These are phyloP conservation scores for Amphipoea lucens DNA, from an alignment of 2,888 invertebrate genomes.

Conservation along the genomic window DNA sequence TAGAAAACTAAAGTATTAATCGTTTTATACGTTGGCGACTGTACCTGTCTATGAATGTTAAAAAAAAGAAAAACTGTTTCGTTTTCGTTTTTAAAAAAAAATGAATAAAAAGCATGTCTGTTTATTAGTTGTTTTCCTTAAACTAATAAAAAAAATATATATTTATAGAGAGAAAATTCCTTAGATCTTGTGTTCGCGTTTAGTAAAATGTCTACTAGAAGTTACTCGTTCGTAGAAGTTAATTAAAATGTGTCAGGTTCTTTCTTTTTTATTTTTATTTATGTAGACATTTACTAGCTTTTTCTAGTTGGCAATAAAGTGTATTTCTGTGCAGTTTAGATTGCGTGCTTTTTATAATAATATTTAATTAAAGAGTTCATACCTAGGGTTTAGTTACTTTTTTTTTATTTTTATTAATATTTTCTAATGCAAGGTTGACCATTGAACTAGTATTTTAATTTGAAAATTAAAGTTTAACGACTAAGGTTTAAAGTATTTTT, in stretches of 20 bases:
- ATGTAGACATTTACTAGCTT: not conserved
- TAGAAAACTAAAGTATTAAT: not conserved
- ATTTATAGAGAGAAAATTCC: not conserved
- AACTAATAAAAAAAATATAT: not conserved
- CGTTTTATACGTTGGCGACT: not conserved
- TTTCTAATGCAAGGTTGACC: conserved; percentile 5
- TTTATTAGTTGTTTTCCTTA: not conserved
- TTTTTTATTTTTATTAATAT: not conserved
- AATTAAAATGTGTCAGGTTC: conserved; percentile 25
- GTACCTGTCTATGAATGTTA: not conserved
- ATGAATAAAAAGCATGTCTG: too few species aligned
- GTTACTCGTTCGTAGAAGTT: not conserved
- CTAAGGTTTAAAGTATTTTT: not conserved
- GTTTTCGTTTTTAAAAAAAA: not conserved
- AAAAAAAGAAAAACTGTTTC: not conserved
- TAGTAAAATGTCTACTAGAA: conserved; percentile 8
- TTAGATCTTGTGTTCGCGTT: not conserved
- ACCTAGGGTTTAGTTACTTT: not conserved
- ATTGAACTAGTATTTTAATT: not conserved
- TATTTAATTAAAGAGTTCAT: conserved; percentile 32
- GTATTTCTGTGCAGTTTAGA: conserved; percentile 20
- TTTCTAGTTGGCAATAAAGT: conserved; percentile 41
- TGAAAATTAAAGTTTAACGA: not conserved
- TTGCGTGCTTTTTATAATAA: conserved; percentile 43
- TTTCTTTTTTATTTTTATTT: conserved; percentile 24